These are phyloP conservation scores for Campodea augens DNA, from an alignment of 1,140 invertebrate genomes.

Conservation along the genomic window DNA sequence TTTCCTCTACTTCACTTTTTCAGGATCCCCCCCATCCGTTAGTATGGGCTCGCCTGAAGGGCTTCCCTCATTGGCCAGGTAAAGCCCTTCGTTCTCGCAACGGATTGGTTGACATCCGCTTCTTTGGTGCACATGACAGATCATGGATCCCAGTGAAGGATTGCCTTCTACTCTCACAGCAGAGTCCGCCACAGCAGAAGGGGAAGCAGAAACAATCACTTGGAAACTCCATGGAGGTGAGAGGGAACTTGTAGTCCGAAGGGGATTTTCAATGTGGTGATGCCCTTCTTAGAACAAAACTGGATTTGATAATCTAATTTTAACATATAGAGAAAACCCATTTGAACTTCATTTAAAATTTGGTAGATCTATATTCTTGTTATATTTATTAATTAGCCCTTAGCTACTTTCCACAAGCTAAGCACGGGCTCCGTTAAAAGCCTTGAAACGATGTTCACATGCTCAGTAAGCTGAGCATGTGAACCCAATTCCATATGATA, in stretches of 20 bases:
- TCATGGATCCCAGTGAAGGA: conserved; percentile 64
- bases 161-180: conserved; percentile 57
- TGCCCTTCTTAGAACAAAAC: no score
- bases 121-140: conserved; percentile 85
- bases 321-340: no score
- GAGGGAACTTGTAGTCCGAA: no score
- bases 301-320: no score
- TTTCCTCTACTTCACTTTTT: conserved; percentile 14
- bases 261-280: neutral
- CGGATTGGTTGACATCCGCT: conserved; percentile 66
- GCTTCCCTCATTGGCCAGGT: conserved; percentile 87
- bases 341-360: no score
- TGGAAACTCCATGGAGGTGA: conserved; percentile 37
- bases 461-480: no score
- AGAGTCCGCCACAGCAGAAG: conserved; percentile 34
- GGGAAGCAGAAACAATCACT: conserved; percentile 41
- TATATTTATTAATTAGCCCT: no score
- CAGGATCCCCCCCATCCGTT: conserved; percentile 55
- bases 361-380: no score
- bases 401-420: no score
- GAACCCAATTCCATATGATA: no score
- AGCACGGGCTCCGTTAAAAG: no score
- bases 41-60: conserved; percentile 83
- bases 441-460: no score
- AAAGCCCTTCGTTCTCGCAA: conserved; percentile 60